A percentile compares a stretch with the other conserved stretches of the same genome.
Evolutionary conservation across 2,797 vertebrate genomes (phyloP).

Genomic region (Falco naumanni): DNA sequence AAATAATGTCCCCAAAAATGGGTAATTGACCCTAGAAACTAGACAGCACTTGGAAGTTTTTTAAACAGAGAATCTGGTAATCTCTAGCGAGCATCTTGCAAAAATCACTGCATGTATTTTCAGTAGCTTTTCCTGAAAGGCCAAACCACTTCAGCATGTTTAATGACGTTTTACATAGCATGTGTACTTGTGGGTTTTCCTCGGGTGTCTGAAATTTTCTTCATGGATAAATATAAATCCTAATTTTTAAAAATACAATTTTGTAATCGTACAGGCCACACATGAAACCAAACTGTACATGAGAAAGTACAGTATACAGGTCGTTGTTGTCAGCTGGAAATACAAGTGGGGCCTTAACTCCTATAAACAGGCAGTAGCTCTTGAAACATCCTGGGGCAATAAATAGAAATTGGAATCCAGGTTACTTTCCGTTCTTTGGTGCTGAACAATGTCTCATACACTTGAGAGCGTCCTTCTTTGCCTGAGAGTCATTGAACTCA

Average conservation of each 20-base stretch:
- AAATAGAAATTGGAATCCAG: neutral
- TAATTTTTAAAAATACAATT: neutral
- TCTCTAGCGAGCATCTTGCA: neutral
- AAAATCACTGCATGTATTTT: neutral
- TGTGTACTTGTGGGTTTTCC: neutral
- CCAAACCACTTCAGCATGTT: neutral
- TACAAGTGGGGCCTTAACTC: neutral
- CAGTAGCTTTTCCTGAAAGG: neutral
- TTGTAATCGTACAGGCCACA: rapidly evolving
- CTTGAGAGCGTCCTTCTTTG: neutral
- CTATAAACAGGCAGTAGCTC: neutral
- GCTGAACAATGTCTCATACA: neutral
- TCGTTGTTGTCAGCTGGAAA: neutral
- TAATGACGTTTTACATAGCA: neutral
- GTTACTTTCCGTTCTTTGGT: neutral
- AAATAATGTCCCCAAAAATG: neutral
- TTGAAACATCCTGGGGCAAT: neutral
- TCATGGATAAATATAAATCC: neutral
- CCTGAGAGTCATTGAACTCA: neutral
- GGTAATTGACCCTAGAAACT: neutral
- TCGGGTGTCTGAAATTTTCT: neutral
- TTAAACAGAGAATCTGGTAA: neutral
- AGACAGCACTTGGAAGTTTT: neutral
- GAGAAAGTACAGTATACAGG: neutral
- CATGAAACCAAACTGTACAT: neutral